A percentile compares a stretch with the other conserved stretches of the same genome.
phyloP scores from a whole-genome alignment of 2,797 vertebrate genomes.

The Lithobates sylvaticus region DNA sequence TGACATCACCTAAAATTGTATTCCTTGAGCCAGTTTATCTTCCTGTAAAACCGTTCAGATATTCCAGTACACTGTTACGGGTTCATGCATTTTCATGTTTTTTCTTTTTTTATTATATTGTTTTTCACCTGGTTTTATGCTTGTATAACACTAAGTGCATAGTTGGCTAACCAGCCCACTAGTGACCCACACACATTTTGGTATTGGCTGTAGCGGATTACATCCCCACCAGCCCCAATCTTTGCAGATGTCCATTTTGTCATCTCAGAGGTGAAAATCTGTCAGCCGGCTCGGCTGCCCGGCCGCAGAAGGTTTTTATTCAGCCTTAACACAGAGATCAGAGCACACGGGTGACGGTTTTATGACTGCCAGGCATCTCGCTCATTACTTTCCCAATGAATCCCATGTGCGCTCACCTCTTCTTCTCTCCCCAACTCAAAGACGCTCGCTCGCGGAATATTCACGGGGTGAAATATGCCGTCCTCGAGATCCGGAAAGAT shows the following conservation, averaged over 20 bases:
- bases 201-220: background rate
- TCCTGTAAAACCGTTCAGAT: too few species aligned
- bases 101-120: background rate
- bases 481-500: constrained; percentile 46
- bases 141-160: background rate
- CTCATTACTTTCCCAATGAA: constrained; percentile 61
- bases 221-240: background rate
- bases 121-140: background rate
- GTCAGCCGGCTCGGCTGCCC: constrained; percentile 31
- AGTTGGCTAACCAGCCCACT: background rate
- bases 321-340: constrained; percentile 62
- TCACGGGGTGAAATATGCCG: constrained; percentile 50
- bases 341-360: constrained; percentile 54
- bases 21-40: too few species aligned
- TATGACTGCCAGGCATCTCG: constrained; percentile 45
- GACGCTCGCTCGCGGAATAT: constrained; percentile 45
- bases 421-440: constrained; percentile 19
- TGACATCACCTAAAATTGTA: background rate
- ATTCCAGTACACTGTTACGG: too few species aligned
- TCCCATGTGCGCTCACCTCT: constrained; percentile 58
- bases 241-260: background rate
- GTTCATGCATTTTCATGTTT: too few species aligned
- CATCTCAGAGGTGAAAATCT: constrained; percentile 44
- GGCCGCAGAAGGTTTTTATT: constrained; percentile 54
- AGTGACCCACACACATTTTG: background rate